Conservation (phyloP, 2,888 invertebrate genomes). For the Caenorhabditis sp. region DNA sequence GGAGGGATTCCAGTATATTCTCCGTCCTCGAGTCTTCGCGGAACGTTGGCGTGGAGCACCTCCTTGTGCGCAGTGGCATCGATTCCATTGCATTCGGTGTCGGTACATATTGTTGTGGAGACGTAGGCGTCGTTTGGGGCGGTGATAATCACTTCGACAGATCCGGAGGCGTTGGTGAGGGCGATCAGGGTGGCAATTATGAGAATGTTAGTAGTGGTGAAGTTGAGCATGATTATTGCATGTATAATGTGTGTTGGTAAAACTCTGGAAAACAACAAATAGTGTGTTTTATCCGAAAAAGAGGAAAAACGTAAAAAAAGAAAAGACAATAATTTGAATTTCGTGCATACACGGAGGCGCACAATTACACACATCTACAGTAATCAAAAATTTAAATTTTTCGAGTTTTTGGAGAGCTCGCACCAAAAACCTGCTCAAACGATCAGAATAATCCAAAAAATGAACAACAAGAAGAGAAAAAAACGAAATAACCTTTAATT, state of each 20-base stretch:
- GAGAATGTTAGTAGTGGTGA: background rate
- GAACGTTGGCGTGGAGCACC: background rate
- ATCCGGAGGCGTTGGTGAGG: background rate
- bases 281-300: background rate
- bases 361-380: too few relatives aligned
- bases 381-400: too few relatives aligned
- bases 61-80: background rate
- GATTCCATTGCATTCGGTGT: background rate
- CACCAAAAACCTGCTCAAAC: too few relatives aligned
- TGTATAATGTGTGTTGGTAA: background rate
- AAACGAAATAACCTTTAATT: too few relatives aligned
- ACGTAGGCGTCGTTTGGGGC: constrained; percentile 1
- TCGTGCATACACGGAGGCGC: too few relatives aligned
- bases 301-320: too few relatives aligned
- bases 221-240: background rate
- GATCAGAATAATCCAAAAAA: too few relatives aligned
- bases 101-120: background rate
- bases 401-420: too few relatives aligned
- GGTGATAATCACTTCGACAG: background rate
- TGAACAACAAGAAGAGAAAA: too few relatives aligned
- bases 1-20: background rate
- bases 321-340: too few relatives aligned
- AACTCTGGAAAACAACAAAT: background rate
- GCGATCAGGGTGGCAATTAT: background rate
- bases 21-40: background rate